These are phyloP conservation scores for Acleris laterana DNA, from an alignment of 2,888 invertebrate species.

Conservation along the genomic window DNA sequence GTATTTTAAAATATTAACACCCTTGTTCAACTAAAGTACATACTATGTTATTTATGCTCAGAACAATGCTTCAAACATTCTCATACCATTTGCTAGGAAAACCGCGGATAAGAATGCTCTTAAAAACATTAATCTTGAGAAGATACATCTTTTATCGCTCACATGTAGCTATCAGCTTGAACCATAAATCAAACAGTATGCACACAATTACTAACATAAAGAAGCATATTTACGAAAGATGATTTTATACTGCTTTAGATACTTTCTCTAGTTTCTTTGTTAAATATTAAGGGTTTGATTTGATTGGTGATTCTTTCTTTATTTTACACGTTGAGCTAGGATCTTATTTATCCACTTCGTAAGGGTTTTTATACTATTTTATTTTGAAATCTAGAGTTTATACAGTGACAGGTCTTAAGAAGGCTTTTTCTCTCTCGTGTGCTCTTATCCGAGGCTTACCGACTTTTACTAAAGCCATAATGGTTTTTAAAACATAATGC, in stretches of 20 bases:
- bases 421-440: no score
- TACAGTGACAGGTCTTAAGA: no score
- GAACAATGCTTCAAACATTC: conserved; percentile 13
- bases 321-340: no score
- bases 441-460: no score
- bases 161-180: conserved; percentile 59
- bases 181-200: conserved; percentile 64
- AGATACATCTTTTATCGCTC: conserved; percentile 75
- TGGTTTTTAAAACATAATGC: no score
- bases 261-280: background rate
- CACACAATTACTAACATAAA: conserved; percentile 9
- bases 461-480: no score
- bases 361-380: no score
- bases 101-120: conserved; percentile 61
- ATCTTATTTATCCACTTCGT: no score
- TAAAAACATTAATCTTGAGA: conserved; percentile 65
- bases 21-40: background rate
- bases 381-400: no score
- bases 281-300: background rate
- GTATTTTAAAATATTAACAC: background rate
- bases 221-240: conserved; percentile 3
- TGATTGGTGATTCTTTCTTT: no score
- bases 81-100: conserved; percentile 67
- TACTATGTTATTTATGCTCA: background rate
- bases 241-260: conserved; percentile 24